These are phyloP conservation scores for Otolemur garnettii DNA, from an alignment of 2,113 vertebrate genomes.

Conservation along the genomic window DNA sequence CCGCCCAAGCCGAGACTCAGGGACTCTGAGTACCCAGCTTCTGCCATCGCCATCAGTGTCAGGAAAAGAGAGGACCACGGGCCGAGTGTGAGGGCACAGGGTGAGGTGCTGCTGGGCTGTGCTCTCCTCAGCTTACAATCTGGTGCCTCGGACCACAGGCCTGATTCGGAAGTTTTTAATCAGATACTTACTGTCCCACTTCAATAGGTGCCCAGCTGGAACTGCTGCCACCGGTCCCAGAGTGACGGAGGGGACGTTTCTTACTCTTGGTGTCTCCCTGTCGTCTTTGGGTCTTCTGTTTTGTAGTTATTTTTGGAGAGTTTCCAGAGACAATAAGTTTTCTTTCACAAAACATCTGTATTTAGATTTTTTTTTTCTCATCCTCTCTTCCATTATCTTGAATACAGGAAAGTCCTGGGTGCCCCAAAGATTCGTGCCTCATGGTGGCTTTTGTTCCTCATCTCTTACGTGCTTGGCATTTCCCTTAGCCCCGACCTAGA, in stretches of 20 bases:
- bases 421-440: background rate
- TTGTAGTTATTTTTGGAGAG: slow-evolving; percentile 14
- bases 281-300: background rate
- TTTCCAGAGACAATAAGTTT: too few species aligned
- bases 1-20: background rate
- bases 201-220: background rate
- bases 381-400: background rate
- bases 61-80: background rate
- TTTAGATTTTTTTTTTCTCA: background rate
- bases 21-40: background rate
- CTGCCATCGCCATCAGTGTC: fast-evolving
- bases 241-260: background rate
- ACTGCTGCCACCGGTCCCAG: background rate
- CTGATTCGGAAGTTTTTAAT: background rate
- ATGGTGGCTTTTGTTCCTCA: background rate
- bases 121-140: background rate
- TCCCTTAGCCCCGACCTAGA: background rate
- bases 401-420: background rate
- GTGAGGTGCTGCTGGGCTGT: background rate
- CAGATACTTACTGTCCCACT: too few species aligned
- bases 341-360: too few species aligned
- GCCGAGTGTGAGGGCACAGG: background rate
- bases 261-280: background rate
- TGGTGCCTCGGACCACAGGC: background rate
- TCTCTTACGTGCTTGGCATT: background rate